Evolutionary conservation across 2,797 vertebrate genomes (phyloP).

Genomic region (Nothura maculosa): DNA sequence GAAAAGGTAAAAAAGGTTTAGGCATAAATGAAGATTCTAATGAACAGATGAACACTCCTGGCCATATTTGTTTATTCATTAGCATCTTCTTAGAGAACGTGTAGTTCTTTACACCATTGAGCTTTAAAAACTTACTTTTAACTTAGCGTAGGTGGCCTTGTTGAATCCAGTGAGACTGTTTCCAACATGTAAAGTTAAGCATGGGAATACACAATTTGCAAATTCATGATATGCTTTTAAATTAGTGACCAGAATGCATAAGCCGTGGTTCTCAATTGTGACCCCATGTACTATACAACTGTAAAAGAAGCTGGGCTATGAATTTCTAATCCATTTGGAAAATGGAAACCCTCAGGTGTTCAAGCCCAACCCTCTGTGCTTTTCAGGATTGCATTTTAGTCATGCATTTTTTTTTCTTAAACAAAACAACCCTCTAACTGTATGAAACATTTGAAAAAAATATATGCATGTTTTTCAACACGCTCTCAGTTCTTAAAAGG

Average conservation of each 20-base stretch:
- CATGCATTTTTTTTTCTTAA: neutral
- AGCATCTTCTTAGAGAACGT: neutral
- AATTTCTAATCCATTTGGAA: slow-evolving; percentile 38
- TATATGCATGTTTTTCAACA: neutral
- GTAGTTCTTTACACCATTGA: neutral
- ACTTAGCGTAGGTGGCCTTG: neutral
- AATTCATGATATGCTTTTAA: slow-evolving; percentile 42
- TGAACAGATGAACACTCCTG: neutral
- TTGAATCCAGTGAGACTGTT: slow-evolving; percentile 16
- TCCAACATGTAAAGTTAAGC: slow-evolving; percentile 6
- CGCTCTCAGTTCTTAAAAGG: neutral
- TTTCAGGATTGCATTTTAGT: slow-evolving; percentile 38
- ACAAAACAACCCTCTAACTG: neutral
- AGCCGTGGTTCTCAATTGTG: neutral
- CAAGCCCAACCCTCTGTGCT: neutral
- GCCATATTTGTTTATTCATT: neutral
- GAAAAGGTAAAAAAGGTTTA: neutral
- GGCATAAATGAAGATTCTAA: slow-evolving; percentile 11
- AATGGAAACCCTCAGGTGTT: slow-evolving; percentile 55
- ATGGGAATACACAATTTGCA: neutral
- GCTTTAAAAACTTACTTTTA: slow-evolving; percentile 17
- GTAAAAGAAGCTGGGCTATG: slow-evolving; percentile 27
- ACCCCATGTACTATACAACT: neutral
- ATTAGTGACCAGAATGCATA: slow-evolving; percentile 34
- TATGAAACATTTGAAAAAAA: slow-evolving; percentile 31